Evolutionary conservation across 2,797 vertebrate species (phyloP).

Genomic region (Acrossocheilus fasciatus): DNA sequence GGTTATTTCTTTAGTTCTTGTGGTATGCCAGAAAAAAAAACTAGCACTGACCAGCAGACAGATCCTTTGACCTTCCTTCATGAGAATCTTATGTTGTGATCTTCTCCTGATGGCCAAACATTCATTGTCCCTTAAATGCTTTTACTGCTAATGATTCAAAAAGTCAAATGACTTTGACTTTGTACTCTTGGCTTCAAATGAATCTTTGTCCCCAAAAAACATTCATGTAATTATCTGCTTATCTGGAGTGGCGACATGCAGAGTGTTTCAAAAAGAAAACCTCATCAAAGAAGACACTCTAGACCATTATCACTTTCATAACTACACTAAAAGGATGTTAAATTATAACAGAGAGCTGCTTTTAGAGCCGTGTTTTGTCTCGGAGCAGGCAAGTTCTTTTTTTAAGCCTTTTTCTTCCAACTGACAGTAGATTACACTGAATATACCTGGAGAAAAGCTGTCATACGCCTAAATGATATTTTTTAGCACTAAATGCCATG

Average conservation of each 20-base stretch:
- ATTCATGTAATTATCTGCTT: conserved; percentile 40
- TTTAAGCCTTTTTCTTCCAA: not conserved
- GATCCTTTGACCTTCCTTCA: not conserved
- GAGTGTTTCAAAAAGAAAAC: conserved; percentile 19
- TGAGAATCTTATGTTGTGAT: not conserved
- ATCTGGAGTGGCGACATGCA: conserved; percentile 25
- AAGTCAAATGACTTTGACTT: conserved; percentile 14
- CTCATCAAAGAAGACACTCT: conserved; percentile 33
- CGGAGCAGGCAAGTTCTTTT: not conserved
- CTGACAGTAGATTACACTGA: conserved; percentile 8
- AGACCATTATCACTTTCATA: conserved; percentile 44
- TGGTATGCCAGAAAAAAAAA: too few relatives aligned
- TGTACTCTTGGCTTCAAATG: conserved; percentile 11
- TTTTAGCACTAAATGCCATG: conserved; percentile 28
- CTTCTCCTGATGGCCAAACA: not conserved
- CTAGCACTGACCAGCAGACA: not conserved
- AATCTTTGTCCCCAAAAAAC: conserved; percentile 20
- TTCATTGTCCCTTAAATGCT: conserved; percentile 13
- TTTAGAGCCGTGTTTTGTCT: conserved; percentile 29
- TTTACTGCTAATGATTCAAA: conserved; percentile 40
- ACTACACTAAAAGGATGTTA: conserved; percentile 34
- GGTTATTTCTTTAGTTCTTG: too few relatives aligned
- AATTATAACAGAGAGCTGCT: conserved; percentile 34
- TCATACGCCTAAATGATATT: conserved; percentile 11
- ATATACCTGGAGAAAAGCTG: conserved; percentile 2